Evolutionary conservation across 1,140 invertebrate species (phyloP), one percentile per base, ranked within the genome.

Genomic region (Chrysopa pallens): DNA sequence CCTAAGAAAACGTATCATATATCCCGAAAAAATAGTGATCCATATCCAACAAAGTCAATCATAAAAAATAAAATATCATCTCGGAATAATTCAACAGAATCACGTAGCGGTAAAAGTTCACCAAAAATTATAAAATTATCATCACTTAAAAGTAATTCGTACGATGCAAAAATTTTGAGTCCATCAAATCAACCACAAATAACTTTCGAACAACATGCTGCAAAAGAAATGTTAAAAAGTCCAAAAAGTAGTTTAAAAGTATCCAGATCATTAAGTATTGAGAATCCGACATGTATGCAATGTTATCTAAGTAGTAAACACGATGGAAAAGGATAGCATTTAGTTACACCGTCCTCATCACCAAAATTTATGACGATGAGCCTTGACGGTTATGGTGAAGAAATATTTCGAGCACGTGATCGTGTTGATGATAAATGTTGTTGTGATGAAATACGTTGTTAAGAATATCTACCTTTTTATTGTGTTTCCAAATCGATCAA

Each of bases 271-370:
- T 44, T 59, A 13, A 57, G 54, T 39, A 55, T 74, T 17, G 74
- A 77, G 47, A 68, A 73, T 42, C 72, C 73, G 17, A 76, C 73
- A 14, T 77, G 74, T 60, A 70, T 77, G 43, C 72, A 77, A 51
- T 78, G 74, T 49, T 70, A 71, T 56, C 56, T 71, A 4, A 68
- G 66, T 28, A 67, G 65, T 41, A 70, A 75, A 52, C 70, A 66
- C 38, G 68, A 70, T 58, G 54, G 67, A 64, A 64, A 69, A 59
- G 57, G 56, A 63, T 58, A 64, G 63, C 53, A 59, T 33, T 11
- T 33, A 33, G 8, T 33, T 33, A 33, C 58, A 43, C 63, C 59
- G 48, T 57, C 57, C 28, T 46, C 57, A 36, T 53, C 54, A 39
- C 50, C 58, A 36, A 60, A 62, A 38, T 55, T 56, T 11, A 46